Evolutionary conservation across 1,140 invertebrate species (phyloP).

Genomic region (Lepidotrigona ventralis): DNA sequence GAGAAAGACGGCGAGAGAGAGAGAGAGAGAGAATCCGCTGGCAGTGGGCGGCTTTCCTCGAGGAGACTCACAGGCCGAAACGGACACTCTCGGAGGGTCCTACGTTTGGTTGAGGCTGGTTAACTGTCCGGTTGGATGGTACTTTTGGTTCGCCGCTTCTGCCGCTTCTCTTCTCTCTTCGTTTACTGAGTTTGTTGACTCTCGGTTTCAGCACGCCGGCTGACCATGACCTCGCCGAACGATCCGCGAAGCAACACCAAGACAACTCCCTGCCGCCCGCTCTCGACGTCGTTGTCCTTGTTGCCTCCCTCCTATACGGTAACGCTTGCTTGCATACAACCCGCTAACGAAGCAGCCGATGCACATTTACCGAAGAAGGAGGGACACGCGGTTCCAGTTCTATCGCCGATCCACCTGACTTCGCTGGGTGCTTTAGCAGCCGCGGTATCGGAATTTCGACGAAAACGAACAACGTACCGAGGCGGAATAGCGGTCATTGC

Average conservation of each 20-base stretch:
- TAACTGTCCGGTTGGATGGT: constrained; percentile 62
- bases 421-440: neutral
- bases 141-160: constrained; percentile 29
- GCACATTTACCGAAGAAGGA: neutral
- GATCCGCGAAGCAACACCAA: constrained; percentile 74
- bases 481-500: constrained; percentile 30
- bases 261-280: constrained; percentile 58
- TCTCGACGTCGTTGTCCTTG: constrained; percentile 28
- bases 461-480: constrained; percentile 2
- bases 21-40: constrained; percentile 46
- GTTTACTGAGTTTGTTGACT: constrained; percentile 79
- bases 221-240: constrained; percentile 80
- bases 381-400: neutral
- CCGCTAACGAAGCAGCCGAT: neutral
- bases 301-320: constrained; percentile 29
- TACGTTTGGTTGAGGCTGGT: constrained; percentile 61
- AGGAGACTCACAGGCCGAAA: constrained; percentile 54
- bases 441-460: constrained; percentile 18
- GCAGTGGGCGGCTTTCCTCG: constrained; percentile 35
- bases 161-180: constrained; percentile 36
- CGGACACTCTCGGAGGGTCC: constrained; percentile 42
- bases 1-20: neutral
- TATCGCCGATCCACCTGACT: constrained; percentile 35
- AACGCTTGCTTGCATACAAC: constrained; percentile 16
- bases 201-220: constrained; percentile 77